phyloP scores from a whole-genome alignment of 2,888 invertebrate genomes.

The Drosophila cyrtoloma region DNA sequence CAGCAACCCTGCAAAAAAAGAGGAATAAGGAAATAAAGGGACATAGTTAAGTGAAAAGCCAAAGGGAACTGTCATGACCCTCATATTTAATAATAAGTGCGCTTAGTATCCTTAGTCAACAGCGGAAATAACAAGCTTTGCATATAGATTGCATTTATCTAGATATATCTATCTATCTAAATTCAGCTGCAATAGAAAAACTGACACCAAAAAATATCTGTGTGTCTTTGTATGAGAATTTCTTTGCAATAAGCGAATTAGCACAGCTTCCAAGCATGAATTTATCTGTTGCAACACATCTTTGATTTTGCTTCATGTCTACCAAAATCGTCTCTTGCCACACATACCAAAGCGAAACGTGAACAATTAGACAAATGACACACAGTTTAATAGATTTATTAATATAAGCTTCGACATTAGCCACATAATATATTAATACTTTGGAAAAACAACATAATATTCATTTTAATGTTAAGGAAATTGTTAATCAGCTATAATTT shows the following conservation, averaged over 20 bases:
- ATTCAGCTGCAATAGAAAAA: background rate
- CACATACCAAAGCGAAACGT: too few species aligned
- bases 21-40: slow-evolving; percentile 1
- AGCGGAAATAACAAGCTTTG: background rate
- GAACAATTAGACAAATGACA: too few species aligned
- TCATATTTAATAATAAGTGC: slow-evolving; percentile 37
- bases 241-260: too few species aligned
- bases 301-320: too few species aligned
- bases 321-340: too few species aligned
- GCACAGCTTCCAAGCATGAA: background rate
- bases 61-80: slow-evolving; percentile 10
- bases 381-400: background rate
- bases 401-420: background rate
- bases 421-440: too few species aligned
- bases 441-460: too few species aligned
- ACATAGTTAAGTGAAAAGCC: slow-evolving; percentile 11
- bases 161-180: background rate
- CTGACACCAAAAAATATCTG: background rate
- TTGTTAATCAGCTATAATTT: background rate
- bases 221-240: background rate
- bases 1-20: background rate
- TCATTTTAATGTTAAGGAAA: background rate
- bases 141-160: background rate
- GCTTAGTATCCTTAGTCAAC: background rate
- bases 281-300: background rate